Evolutionary conservation across 2,113 vertebrate genomes (phyloP).

Genomic region (Boulengeromyrus knoepffleri): DNA sequence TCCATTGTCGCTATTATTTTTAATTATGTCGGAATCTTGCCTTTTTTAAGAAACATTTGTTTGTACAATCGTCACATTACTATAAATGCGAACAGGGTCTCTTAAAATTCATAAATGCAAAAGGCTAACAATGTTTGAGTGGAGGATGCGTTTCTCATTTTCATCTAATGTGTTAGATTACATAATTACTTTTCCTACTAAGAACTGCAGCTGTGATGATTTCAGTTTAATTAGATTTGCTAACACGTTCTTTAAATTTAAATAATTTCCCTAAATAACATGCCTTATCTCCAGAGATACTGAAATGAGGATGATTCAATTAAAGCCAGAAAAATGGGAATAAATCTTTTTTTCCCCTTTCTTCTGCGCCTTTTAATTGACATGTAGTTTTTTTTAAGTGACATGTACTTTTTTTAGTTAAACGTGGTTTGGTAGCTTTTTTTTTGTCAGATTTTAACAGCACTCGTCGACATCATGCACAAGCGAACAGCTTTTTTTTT

Average conservation of each 20-base stretch:
- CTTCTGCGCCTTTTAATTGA: constrained; percentile 23
- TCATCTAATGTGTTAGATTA: constrained; percentile 60
- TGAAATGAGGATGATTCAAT: constrained; percentile 55
- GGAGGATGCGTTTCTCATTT: constrained; percentile 55
- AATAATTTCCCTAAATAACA: constrained; percentile 61
- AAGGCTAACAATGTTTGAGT: constrained; percentile 47
- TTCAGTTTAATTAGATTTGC: constrained; percentile 64
- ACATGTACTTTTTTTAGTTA: constrained; percentile 6
- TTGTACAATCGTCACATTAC: not conserved
- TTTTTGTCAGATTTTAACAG: constrained; percentile 2
- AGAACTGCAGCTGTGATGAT: constrained; percentile 66
- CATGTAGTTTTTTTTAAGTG: not conserved
- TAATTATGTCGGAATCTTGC: not conserved
- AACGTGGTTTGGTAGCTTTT: not conserved
- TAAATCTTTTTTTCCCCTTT: constrained; percentile 28
- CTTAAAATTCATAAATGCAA: constrained; percentile 28
- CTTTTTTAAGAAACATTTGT: constrained; percentile 6
- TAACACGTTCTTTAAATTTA: constrained; percentile 56
- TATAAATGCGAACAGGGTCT: constrained; percentile 15
- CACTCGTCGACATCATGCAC: not conserved
- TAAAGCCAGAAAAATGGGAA: constrained; percentile 31
- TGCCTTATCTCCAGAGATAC: constrained; percentile 57
- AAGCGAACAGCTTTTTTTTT: not conserved
- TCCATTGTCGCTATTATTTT: not conserved
- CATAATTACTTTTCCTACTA: constrained; percentile 57